Conservation (phyloP, 2,888 invertebrate species). For the Podotricha telesiphe region DNA sequence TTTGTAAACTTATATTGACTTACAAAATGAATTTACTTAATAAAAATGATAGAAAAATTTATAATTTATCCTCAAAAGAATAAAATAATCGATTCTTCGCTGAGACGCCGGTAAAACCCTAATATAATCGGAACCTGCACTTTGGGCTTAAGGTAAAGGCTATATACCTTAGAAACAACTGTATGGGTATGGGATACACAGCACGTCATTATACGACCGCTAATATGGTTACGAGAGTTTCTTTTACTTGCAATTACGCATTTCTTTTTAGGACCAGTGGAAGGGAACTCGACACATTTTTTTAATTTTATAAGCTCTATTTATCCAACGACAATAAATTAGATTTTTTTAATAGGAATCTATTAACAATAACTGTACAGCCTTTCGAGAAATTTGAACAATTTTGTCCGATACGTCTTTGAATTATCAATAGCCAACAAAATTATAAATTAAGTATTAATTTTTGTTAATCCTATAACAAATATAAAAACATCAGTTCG, state of each 20-base stretch:
- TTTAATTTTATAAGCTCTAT: neutral
- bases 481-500: neutral
- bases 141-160: constrained; percentile 29
- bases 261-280: constrained; percentile 1
- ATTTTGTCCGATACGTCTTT: too few relatives aligned
- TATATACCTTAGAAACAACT: constrained; percentile 34
- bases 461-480: too few relatives aligned
- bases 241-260: constrained; percentile 39
- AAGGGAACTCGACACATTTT: neutral
- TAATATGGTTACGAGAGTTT: constrained; percentile 43
- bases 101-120: neutral
- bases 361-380: too few relatives aligned
- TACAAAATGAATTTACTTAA: neutral
- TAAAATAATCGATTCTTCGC: neutral
- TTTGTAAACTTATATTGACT: too few relatives aligned
- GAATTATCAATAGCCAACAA: too few relatives aligned
- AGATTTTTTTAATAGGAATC: too few relatives aligned
- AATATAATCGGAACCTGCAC: constrained; percentile 35
- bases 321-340: too few relatives aligned
- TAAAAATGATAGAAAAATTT: neutral
- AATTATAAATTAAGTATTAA: too few relatives aligned
- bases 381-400: too few relatives aligned
- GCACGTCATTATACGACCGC: constrained; percentile 41
- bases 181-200: constrained; percentile 32
- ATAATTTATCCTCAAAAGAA: neutral